These are phyloP conservation scores for Nothobranchius kuhntae DNA, from an alignment of 2,113 vertebrate genomes.

Conservation along the genomic window DNA sequence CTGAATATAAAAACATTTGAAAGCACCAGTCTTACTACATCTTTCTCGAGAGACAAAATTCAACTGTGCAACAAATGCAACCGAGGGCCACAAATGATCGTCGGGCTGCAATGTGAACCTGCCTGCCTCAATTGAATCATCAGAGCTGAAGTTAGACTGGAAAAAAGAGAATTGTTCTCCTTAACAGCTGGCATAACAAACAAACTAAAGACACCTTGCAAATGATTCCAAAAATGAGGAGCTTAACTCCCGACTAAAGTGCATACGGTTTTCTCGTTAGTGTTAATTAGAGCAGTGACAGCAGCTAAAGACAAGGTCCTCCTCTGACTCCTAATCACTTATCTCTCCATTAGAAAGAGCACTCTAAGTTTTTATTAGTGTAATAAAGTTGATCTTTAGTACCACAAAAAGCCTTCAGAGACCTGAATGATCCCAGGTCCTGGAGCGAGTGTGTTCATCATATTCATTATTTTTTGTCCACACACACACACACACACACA, in stretches of 20 bases:
- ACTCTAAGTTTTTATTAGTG: constrained; percentile 78
- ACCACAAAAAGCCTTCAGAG: constrained; percentile 76
- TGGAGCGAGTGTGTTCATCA: constrained; percentile 48
- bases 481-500: too few species aligned
- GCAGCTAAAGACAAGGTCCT: constrained; percentile 76
- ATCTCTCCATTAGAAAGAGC: constrained; percentile 82
- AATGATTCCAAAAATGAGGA: constrained; percentile 21
- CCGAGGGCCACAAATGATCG: too few species aligned
- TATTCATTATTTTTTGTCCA: constrained; percentile 33
- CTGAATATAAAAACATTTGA: too few species aligned
- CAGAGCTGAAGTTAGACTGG: too few species aligned
- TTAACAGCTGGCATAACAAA: too few species aligned
- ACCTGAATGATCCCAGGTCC: constrained; percentile 38
- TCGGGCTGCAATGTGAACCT: too few species aligned
- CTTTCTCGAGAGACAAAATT: too few species aligned
- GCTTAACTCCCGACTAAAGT: constrained; percentile 45
- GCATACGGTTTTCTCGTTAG: constrained; percentile 64
- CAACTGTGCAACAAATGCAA: too few species aligned
- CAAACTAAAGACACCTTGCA: neutral
- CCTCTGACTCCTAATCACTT: constrained; percentile 78
- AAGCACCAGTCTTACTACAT: too few species aligned
- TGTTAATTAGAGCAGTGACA: constrained; percentile 75
- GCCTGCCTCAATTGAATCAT: too few species aligned
- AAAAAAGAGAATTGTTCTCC: too few species aligned
- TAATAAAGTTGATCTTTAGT: constrained; percentile 81